A percentile compares a stretch with the other conserved stretches of the same genome.
phyloP scores from a whole-genome alignment of 2,797 vertebrate species.

The Fratercula arctica region DNA sequence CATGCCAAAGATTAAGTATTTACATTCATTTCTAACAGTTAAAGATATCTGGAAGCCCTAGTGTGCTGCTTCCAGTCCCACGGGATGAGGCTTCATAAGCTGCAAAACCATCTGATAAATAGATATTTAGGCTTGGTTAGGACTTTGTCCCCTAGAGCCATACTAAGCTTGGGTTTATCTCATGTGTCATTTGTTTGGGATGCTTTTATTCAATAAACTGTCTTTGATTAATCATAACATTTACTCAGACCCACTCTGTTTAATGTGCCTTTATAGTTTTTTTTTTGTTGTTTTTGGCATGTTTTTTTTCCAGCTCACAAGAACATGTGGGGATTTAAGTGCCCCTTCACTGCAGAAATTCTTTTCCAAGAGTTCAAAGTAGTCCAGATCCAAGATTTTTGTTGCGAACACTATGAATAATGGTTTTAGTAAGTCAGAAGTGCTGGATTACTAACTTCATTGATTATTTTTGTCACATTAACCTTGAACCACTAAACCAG shows the following conservation, averaged over 20 bases:
- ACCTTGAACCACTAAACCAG: conserved; percentile 46
- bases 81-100: background rate
- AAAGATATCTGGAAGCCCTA: background rate
- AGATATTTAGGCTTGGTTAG: background rate
- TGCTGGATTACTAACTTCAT: background rate
- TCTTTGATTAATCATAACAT: conserved; percentile 23
- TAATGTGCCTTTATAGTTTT: background rate
- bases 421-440: background rate
- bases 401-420: background rate
- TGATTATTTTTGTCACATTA: conserved; percentile 55
- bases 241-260: background rate
- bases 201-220: conserved; percentile 37
- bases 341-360: background rate
- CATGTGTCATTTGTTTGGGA: conserved; percentile 17
- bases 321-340: background rate
- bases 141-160: background rate
- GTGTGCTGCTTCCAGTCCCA: background rate
- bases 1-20: background rate
- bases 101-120: conserved; percentile 22
- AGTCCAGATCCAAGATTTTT: background rate
- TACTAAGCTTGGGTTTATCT: conserved; percentile 27
- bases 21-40: background rate
- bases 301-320: background rate
- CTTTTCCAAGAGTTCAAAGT: background rate
- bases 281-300: too few species aligned